These are phyloP conservation scores for Orchesella cincta DNA, from an alignment of 1,140 invertebrate species.

Conservation along the genomic window DNA sequence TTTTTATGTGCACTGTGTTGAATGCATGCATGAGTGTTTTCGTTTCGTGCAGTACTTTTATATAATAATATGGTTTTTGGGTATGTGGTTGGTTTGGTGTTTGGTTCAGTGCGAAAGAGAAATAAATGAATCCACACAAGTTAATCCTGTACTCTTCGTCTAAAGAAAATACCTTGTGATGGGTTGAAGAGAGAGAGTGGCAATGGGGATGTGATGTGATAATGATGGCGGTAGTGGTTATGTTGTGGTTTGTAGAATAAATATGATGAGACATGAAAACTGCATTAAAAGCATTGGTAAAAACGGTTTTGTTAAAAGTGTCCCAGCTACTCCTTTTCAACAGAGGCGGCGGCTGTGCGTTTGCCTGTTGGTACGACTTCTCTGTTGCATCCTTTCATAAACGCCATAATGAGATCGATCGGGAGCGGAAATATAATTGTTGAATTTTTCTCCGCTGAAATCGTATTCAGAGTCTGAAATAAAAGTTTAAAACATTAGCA, in stretches of 20 bases:
- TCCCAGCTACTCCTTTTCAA: neutral
- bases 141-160: too few species aligned
- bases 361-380: neutral
- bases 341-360: too few species aligned
- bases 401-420: constrained; percentile 22
- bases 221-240: neutral
- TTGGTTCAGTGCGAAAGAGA: too few species aligned
- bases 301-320: neutral
- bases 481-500: too few species aligned
- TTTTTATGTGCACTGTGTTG: too few species aligned
- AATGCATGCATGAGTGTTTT: too few species aligned
- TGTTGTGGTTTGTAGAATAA: neutral
- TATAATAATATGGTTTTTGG: too few species aligned
- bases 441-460: constrained; percentile 44
- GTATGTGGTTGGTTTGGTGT: too few species aligned
- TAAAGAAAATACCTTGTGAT: too few species aligned
- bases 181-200: too few species aligned
- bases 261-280: neutral
- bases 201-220: neutral
- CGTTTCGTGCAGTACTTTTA: too few species aligned
- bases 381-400: constrained; percentile 27
- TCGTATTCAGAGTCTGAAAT: constrained; percentile 47
- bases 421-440: constrained; percentile 34
- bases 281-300: neutral
- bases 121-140: too few species aligned